Evolutionary conservation across 1,140 invertebrate genomes (phyloP), one percentile per base, ranked within the genome.

Genomic region (Amyelois transitella): DNA sequence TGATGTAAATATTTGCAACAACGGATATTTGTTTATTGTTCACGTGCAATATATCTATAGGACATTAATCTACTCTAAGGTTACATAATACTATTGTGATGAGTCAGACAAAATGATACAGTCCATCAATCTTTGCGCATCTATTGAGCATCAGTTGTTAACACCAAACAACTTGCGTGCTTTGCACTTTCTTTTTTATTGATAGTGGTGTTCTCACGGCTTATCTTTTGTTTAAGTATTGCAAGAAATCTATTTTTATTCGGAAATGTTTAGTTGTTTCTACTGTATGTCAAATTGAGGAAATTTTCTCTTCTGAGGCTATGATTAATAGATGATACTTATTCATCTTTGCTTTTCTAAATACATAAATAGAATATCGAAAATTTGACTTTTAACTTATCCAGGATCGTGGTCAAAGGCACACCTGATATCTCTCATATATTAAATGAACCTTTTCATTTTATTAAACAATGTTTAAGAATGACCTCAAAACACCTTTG

Each of bases 61-160:
- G n/a, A 38, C 17, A 38, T 22, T 18, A 49, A 32, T 54, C 20
- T 7, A n/a, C 45, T 2, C 45, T 12, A 18, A 2, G 14, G 47
- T 60, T 45, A 54, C 43, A 52, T 60, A 60, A 60, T 18, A 6
- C 55, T 61, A 47, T 66, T 63, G 20, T 66, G 60, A 66, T 66
- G 67, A 64, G 14, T 61, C 60, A 59, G 53, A 18, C 19, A 38
- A 32, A 57, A 43, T 45, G 19, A 19, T 51, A 51, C 24, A 44
- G 22, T 17, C 51, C 25, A 58, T 58, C 51, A 52, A 43, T 49
- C 32, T 38, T 14, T 14, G 1, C 32, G 5, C 17, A 12, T 38
- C 32, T 3, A 38, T 14, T 14, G 17, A 38, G 12, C 32, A 38
- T 38, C 8, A 14, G 32, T 38, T 28, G 25, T 28, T 14, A 4